phyloP scores from a whole-genome alignment of 1,140 invertebrate species.

The Calosoma granatense region DNA sequence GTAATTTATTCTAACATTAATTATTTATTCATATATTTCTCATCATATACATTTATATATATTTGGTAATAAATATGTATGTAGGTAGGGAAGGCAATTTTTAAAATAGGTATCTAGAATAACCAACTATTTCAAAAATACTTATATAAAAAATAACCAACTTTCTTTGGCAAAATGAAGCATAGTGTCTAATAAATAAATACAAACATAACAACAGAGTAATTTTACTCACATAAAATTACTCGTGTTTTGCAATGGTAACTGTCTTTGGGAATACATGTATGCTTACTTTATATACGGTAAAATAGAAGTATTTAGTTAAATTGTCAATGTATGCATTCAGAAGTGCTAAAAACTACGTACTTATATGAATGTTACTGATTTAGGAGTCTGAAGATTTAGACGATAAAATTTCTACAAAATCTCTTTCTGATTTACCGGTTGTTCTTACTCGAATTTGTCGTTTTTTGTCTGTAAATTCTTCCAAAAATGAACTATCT shows the following conservation, averaged over 20 bases:
- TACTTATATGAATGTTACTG: background rate
- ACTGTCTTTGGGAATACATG: too few relatives aligned
- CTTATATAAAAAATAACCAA: background rate
- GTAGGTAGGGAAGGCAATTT: too few relatives aligned
- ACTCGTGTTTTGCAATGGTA: background rate
- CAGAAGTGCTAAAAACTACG: background rate
- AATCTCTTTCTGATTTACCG: background rate
- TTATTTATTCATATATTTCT: too few relatives aligned
- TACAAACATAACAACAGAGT: background rate
- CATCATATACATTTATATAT: too few relatives aligned
- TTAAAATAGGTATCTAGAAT: too few relatives aligned
- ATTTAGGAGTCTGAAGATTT: background rate
- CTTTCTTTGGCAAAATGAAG: background rate
- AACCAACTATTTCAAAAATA: too few relatives aligned
- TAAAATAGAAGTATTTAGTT: background rate
- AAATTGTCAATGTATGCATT: background rate
- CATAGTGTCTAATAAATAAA: background rate
- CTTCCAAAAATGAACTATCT: conserved; percentile 24
- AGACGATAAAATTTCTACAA: background rate
- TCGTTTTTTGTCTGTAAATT: conserved; percentile 12
- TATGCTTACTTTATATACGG: background rate
- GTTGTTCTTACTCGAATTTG: background rate
- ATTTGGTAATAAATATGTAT: too few relatives aligned
- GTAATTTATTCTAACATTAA: too few relatives aligned
- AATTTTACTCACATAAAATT: background rate